Evolutionary conservation across 2,113 vertebrate genomes (phyloP), one percentile per base, ranked within the genome.

Genomic region (Siniperca knerii): DNA sequence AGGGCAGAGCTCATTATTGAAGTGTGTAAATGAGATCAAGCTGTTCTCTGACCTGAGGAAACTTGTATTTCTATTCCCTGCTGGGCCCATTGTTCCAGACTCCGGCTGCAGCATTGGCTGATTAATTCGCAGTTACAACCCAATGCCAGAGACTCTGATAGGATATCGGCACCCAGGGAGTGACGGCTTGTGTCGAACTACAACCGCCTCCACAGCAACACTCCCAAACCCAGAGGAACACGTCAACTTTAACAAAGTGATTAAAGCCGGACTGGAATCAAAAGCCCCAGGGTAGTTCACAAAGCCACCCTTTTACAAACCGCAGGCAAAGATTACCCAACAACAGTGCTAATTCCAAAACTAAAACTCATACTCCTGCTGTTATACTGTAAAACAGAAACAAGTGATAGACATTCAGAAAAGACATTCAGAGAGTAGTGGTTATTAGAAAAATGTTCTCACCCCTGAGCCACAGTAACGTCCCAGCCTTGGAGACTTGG

Each of bases 391-490:
- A 70, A 68, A 78, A 60, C 46, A 20, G 6, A 64, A 60, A 48
- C 70, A 74, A 61, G 13, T 18, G 33, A 48, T 73, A 42, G 23
- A 71, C 12, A 35, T 46, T 16, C 7, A 54, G 25, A 52, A 67
- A 79, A 55, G 8, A 42, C 4, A 48, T 64, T 69, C 8, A 64
- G 46, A 52, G 18, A 37, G 29, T 37, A 68, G 67, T 6, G 11
- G 12, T 12, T 46, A 33, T 62, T 60, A 4, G 42, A 11, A 58
- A 67, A 65, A 94, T 15, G 92, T 92, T 71, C 96, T 96, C 92
- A 99, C 98, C 97, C 98, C 97, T 0, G 98, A 99, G 12, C 98
- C 98, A 37, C 98, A 99, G 94, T 97, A 99, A 78, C 98, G 97
- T 11, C 98, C 98, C 57, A 99, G 96, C 1, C 97, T 95, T 0